Conservation (phyloP, 2,797 vertebrate genomes). For the Chrosomus eos region DNA sequence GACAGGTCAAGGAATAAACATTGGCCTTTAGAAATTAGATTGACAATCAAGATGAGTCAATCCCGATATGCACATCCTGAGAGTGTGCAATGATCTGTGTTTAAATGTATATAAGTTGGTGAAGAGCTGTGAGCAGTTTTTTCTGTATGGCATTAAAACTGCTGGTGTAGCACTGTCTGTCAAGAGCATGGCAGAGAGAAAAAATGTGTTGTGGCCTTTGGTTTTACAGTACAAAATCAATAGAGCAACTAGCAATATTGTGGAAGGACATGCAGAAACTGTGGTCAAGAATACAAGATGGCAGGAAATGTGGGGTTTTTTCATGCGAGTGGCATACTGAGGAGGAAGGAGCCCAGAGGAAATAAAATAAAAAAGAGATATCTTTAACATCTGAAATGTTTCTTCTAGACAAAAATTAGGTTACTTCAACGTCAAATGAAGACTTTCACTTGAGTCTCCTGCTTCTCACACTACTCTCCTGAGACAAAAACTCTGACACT, state of each 20-base stretch:
- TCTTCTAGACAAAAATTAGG: too few relatives aligned
- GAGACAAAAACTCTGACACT: too few relatives aligned
- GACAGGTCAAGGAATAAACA: slow-evolving; percentile 31
- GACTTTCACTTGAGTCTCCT: too few relatives aligned
- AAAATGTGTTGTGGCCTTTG: slow-evolving; percentile 32
- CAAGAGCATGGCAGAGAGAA: slow-evolving; percentile 24
- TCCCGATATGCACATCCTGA: background rate
- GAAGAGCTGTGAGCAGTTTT: background rate
- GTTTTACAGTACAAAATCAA: slow-evolving; percentile 40
- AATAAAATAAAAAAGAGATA: too few relatives aligned
- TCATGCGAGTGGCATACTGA: slow-evolving; percentile 39
- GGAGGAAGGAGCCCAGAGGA: background rate
- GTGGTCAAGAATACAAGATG: slow-evolving; percentile 7
- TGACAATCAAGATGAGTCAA: slow-evolving; percentile 23
- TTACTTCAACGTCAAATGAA: too few relatives aligned
- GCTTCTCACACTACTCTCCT: too few relatives aligned
- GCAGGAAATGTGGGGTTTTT: background rate
- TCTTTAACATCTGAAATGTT: too few relatives aligned
- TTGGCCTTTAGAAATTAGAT: slow-evolving; percentile 34
- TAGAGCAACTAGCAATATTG: slow-evolving; percentile 27
- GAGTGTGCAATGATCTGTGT: slow-evolving; percentile 5
- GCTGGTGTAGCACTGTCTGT: slow-evolving; percentile 33
- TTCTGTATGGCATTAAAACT: slow-evolving; percentile 25
- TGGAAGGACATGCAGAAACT: slow-evolving; percentile 16
- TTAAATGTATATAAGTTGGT: slow-evolving; percentile 11